Conservation (phyloP, 2,113 vertebrate species). For the Lucifuga dentata region DNA sequence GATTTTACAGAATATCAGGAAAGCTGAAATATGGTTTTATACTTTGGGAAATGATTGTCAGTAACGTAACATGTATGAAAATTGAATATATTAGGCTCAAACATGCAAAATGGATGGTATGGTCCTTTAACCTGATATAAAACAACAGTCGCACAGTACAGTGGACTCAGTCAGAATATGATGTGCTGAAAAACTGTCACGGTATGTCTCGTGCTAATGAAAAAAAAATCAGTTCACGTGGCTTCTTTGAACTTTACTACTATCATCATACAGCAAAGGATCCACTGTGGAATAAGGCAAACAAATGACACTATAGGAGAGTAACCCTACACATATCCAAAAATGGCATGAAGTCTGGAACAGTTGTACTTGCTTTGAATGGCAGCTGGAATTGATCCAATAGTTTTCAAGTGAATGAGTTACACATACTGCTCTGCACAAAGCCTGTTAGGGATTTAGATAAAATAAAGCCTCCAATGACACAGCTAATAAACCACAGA, state of each 20-base stretch:
- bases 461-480: too few relatives aligned
- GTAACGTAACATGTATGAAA: too few relatives aligned
- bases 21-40: too few relatives aligned
- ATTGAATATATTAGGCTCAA: too few relatives aligned
- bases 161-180: conserved; percentile 46
- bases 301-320: conserved; percentile 23
- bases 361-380: neutral
- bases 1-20: too few relatives aligned
- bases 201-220: conserved; percentile 13
- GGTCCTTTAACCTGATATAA: conserved; percentile 33
- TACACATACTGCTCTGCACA: too few relatives aligned
- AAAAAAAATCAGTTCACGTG: conserved; percentile 7
- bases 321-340: neutral
- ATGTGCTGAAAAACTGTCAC: conserved; percentile 4
- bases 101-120: too few relatives aligned
- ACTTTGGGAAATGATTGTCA: too few relatives aligned
- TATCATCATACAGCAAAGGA: neutral
- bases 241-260: conserved; percentile 10
- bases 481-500: too few relatives aligned
- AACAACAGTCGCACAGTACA: conserved; percentile 51
- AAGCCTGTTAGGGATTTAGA: too few relatives aligned
- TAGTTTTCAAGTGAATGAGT: too few relatives aligned
- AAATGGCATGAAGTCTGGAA: neutral
- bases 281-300: conserved; percentile 15
- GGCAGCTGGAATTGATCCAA: neutral